Base-by-base conservation (phyloP, 2,888 invertebrate species). In the Nemoura dubitans region DNA sequence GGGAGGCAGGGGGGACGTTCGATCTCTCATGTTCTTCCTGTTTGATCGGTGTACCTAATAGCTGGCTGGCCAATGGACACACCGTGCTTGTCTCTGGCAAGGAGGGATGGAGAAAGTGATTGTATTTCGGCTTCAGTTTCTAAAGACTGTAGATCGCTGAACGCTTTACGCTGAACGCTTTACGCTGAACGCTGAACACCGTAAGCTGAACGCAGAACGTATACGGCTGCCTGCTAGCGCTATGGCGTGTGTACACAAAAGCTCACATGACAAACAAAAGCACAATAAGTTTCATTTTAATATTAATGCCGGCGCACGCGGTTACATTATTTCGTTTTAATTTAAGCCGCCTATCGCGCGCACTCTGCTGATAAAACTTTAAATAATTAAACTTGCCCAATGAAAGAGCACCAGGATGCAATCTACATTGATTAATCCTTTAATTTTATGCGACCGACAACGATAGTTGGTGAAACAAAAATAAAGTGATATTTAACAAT, bases 371-470 rank as follows among this genome's bases (percentile, higher is more conserved):
- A 78, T 78, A 78, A 59, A 59, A 59, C 59, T 59, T 59, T 59
- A 59, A 78, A 78, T 28, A 78, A 28, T 78, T 26, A 78, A 78
- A 78, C 78, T 78, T 78, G 78, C 6, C 59, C 59, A 78, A 10
- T 78, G 78, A 25, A 27, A 78, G 28, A 2, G 78, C 5, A 26
- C 16, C 28, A 27, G 78, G 14, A 78, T 78, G 78, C 78, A 78
- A 78, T 78, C 78, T 78, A 78, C 5, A 78, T 78, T 78, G 78
- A 78, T 78, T 78, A 78, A 78, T 78, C 78, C 78, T 78, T 3
- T 78, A 78, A 78, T 78, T 26, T 27, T 78, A 28, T 28, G 78
- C 78, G n/a, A 27, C 26, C 27, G 5, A 6, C 27, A 78, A 27
- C 78, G 78, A 78, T 26, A 78, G 78, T 78, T 78, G 5, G 78